Conservation (phyloP, 1,140 invertebrate genomes). For the Aradophagus sp. region DNA sequence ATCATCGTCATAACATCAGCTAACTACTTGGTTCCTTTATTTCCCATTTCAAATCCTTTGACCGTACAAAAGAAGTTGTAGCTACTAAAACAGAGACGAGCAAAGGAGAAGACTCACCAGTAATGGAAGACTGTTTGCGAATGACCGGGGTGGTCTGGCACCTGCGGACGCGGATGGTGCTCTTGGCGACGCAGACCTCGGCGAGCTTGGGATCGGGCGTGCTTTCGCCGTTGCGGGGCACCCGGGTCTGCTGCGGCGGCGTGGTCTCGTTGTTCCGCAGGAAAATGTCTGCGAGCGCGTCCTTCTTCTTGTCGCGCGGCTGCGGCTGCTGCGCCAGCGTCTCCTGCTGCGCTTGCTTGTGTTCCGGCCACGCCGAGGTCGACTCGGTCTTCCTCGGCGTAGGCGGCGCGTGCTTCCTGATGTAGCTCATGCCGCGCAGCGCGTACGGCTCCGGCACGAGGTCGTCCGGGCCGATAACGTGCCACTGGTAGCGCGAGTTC, state of each 20-base stretch:
- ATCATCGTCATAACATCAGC: too few relatives aligned
- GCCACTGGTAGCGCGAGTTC: conserved; percentile 71
- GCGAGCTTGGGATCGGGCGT: conserved; percentile 48
- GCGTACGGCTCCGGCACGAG: conserved; percentile 73
- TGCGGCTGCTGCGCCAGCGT: neutral
- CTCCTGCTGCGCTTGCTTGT: conserved; percentile 1
- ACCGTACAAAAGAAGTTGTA: too few relatives aligned
- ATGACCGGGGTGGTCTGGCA: conserved; percentile 61
- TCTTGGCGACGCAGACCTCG: conserved; percentile 38
- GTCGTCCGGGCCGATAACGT: conserved; percentile 63
- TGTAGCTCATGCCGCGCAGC: conserved; percentile 69
- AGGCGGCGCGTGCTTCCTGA: conserved; percentile 63
- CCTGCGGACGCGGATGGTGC: conserved; percentile 53
- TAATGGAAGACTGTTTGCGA: conserved; percentile 69
- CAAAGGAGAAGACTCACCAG: too few relatives aligned
- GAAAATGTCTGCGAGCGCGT: conserved; percentile 32
- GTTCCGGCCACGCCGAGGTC: too few relatives aligned
- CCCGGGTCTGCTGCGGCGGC: conserved; percentile 66
- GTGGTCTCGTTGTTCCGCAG: conserved; percentile 62
- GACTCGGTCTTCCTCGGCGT: conserved; percentile 59
- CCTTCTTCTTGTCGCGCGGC: neutral
- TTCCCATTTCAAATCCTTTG: too few relatives aligned
- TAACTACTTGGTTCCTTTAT: too few relatives aligned
- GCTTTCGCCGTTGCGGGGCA: conserved; percentile 64
- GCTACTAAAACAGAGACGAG: too few relatives aligned